Conservation (phyloP, 2,888 invertebrate species). For the Apodemia hepburni region DNA sequence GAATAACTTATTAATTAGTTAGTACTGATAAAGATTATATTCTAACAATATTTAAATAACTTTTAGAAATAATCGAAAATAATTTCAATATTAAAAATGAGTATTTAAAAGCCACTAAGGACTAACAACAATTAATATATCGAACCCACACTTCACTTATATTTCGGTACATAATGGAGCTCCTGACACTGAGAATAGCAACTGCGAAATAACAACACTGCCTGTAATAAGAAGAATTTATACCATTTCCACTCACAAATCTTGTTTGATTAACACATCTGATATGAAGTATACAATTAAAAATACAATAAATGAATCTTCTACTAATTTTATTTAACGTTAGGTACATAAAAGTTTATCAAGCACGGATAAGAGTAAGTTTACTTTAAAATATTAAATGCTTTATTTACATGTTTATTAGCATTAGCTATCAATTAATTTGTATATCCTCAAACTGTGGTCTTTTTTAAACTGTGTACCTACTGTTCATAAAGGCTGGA, state of each 20-base stretch:
- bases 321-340: neutral
- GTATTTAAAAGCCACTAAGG: neutral
- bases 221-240: neutral
- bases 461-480: no score
- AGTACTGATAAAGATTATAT: no score
- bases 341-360: neutral
- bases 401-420: no score
- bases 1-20: no score
- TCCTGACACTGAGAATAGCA: neutral
- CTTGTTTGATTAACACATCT: neutral
- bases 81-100: no score
- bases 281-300: neutral
- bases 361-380: neutral
- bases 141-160: conserved; percentile 1
- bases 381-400: no score
- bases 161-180: conserved; percentile 7
- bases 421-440: no score
- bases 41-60: no score
- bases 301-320: neutral
- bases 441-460: no score
- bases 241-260: neutral
- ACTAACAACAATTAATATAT: neutral
- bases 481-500: no score
- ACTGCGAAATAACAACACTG: neutral
- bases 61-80: no score